Evolutionary conservation across 92 coral and sea anemone species (phyloP).

Genomic region (Heteractis magnifica): DNA sequence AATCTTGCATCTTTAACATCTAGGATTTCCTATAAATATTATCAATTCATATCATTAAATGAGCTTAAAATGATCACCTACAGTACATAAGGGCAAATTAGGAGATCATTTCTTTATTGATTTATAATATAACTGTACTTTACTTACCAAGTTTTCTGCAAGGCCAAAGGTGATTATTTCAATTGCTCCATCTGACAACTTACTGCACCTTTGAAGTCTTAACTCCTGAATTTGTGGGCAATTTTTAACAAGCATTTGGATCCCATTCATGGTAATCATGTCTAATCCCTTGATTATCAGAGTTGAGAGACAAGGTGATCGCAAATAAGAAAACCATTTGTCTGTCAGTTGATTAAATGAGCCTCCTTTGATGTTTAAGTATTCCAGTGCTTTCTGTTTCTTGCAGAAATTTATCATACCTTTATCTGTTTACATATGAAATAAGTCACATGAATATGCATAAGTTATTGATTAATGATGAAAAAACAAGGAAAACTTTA

Average conservation of each 20-base stretch:
- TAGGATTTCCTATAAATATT: conserved; percentile 58
- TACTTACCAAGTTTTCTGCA: conserved; percentile 61
- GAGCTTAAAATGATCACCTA: too few relatives aligned
- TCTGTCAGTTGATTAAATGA: conserved; percentile 47
- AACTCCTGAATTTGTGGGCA: conserved; percentile 68
- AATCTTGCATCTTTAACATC: conserved; percentile 55
- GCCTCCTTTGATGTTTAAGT: conserved; percentile 44
- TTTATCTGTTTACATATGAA: conserved; percentile 52
- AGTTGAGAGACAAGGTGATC: conserved; percentile 47
- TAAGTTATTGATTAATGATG: neutral
- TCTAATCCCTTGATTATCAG: conserved; percentile 58
- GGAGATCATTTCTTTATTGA: too few relatives aligned
- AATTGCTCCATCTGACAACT: conserved; percentile 54
- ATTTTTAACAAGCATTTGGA: conserved; percentile 61
- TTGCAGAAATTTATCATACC: conserved; percentile 63
- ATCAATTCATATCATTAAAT: too few relatives aligned
- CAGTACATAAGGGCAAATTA: too few relatives aligned
- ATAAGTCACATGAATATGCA: neutral
- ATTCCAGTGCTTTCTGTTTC: conserved; percentile 54
- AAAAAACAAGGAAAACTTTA: too few relatives aligned
- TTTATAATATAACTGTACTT: neutral
- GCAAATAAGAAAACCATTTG: conserved; percentile 45
- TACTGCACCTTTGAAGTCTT: conserved; percentile 57
- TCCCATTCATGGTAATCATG: conserved; percentile 46
- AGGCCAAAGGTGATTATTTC: conserved; percentile 49